Base-by-base conservation (phyloP, 2,113 vertebrate genomes). In the Zootoca vivipara region DNA sequence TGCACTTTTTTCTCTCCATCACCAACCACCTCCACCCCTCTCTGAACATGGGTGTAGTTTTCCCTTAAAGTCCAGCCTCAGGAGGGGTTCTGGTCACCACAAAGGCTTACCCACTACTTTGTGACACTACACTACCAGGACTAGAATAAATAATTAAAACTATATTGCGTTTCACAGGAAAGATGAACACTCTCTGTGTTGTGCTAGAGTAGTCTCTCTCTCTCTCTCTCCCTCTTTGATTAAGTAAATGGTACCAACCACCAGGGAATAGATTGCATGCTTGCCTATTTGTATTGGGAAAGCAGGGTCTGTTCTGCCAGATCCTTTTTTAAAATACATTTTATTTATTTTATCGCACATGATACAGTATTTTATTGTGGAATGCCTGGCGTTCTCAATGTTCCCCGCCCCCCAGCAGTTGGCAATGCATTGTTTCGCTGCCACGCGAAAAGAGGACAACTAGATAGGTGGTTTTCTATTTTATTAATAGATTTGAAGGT, bases 401-500 rank as follows among this genome's bases (percentile, higher is more conserved):
- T 85, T 74, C 18, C 62, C 70, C 77, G 40, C 8, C 89, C 87
- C 74, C 72, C 93, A 90, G 30, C 73, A 69, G 85, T 80, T 30
- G 33, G 78, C 91, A 92, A 67, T 65, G 79, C 69, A 88, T 82
- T 85, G 52, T 79, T 65, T 92, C 80, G 56, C 35, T 72, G 86
- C 74, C 86, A 89, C 73, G 85, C 89, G 80, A 82, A 42, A 46
- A 83, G 90, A 94, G 92, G 88, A 94, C 86, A 90, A 94, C 86
- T 0, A 24, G 92, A 93, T 93, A 90, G 92, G 90, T 92, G 0
- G 0, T 95, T 95, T 94, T 94, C 91, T 93, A 90, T 93, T 95
- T 94, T 96, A 92, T 94, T 93, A 94, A 95, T 88, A 94, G 80
- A 92, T 94, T 77, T 94, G 92, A 95, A 95, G 91, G 90, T 93